Base-by-base conservation (phyloP, 2,113 vertebrate genomes). In the Sprattus sprattus region DNA sequence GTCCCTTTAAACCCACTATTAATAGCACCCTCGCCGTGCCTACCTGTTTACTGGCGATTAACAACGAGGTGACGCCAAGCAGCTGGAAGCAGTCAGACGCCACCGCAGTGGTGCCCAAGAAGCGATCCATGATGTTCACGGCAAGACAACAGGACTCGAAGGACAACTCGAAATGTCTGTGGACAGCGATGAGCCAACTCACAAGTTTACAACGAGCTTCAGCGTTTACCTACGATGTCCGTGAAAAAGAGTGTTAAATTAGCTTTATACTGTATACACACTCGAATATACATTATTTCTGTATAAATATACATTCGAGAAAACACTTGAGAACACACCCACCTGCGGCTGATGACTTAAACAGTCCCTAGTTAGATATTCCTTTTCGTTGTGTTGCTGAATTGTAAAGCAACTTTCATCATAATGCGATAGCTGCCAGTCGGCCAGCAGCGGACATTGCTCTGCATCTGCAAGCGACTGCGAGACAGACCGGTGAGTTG, bases 1-100 rank as follows among this genome's bases (percentile, higher is more conserved):
- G 2, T 54, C 52, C 52, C 52, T 49, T 54, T 54, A 54, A 13
- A 15, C 20, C 20, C 6, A 25, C n/a, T n/a, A 64, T 6, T 5
- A 11, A 16, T 80, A 2, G 39, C 39, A 2, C 39, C 39, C 39
- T 39, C 39, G 39, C 39, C 39, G 39, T 8, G 88, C 88, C 2
- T 93, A 99, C 98, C 95, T 98, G 97, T 92, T 99, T 99, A 90
- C 96, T 96, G 39, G 98, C 97, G 6, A 99, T 94, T 71, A 99
- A 95, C 49, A 99, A 94, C 0, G 96, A 92, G 0, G 98, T 97
- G 83, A 99, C 95, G 0, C 98, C 98, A n/a, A 99, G 93, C 0
- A 99, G 93, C 93, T 99, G 98, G 91, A 99, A 99, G 91, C 98
- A 99, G 91, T 99, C 98, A 0, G 95, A 92, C 6, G 98, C 97